These are phyloP conservation scores for Sylvia atricapilla DNA, from an alignment of 2,113 vertebrate species.

Conservation along the genomic window DNA sequence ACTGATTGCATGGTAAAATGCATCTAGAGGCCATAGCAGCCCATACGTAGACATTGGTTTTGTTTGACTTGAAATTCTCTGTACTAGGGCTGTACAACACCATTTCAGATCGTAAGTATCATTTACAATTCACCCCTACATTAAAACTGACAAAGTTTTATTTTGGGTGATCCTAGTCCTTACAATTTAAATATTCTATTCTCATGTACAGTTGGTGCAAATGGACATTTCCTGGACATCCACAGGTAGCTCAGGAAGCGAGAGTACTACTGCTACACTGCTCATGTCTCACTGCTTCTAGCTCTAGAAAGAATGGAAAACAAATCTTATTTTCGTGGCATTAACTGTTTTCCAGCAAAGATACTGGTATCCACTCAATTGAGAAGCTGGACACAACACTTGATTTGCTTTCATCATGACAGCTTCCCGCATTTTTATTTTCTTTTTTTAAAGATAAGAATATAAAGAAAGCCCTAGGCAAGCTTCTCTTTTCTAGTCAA, in stretches of 20 bases:
- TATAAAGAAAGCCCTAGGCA: constrained; percentile 25
- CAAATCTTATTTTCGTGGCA: background rate
- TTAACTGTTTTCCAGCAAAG: background rate
- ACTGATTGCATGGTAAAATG: background rate
- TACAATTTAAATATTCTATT: background rate
- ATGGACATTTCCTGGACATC: background rate
- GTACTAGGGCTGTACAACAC: background rate
- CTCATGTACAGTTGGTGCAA: background rate
- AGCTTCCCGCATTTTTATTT: background rate
- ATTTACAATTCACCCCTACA: background rate
- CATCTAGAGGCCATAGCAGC: background rate
- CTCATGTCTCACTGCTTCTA: background rate
- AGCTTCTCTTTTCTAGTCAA: constrained; percentile 1
- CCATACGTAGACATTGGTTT: background rate
- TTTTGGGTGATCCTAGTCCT: background rate
- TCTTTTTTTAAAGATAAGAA: background rate
- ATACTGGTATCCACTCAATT: background rate
- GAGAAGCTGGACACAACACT: background rate
- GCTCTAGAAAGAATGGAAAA: background rate
- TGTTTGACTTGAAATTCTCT: background rate
- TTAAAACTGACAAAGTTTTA: background rate
- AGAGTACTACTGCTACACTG: background rate
- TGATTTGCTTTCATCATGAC: background rate
- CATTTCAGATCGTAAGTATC: background rate
- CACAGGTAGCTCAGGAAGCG: background rate